Percentiles rank a stretch among this genome's conserved stretches.
Evolutionary conservation across 2,888 invertebrate genomes (phyloP).

Genomic region (Urechis unicinctus): DNA sequence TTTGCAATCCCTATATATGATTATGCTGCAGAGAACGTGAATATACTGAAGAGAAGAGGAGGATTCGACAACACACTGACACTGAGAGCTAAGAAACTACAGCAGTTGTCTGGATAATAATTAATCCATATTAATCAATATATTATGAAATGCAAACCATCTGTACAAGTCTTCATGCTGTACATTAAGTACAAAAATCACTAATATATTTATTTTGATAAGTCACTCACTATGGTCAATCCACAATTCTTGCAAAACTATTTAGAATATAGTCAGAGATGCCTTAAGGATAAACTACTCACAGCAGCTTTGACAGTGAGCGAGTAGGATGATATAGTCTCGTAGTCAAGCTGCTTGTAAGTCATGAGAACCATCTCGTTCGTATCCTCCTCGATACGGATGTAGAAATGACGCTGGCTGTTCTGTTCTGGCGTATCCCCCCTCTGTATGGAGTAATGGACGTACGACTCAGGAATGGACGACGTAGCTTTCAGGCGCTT

Average conservation of each 20-base stretch:
- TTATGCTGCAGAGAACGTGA: too few relatives aligned
- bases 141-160: too few relatives aligned
- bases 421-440: slow-evolving; percentile 25
- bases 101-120: too few relatives aligned
- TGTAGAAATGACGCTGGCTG: slow-evolving; percentile 20
- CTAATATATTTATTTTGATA: too few relatives aligned
- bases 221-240: too few relatives aligned
- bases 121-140: too few relatives aligned
- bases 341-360: slow-evolving; percentile 24
- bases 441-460: slow-evolving; percentile 23
- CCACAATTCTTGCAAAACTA: background rate
- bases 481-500: slow-evolving; percentile 18
- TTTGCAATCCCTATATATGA: too few relatives aligned
- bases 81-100: too few relatives aligned
- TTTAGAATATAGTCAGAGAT: background rate
- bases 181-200: too few relatives aligned
- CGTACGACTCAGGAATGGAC: slow-evolving; percentile 10
- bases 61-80: too few relatives aligned
- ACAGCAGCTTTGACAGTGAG: slow-evolving; percentile 25
- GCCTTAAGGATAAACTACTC: slow-evolving; percentile 5
- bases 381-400: slow-evolving; percentile 16
- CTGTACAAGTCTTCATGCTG: too few relatives aligned
- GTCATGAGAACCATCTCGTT: slow-evolving; percentile 25
- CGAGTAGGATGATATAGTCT: slow-evolving; percentile 20
- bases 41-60: too few relatives aligned